Conservation (phyloP, 1,140 invertebrate species). For the Holcopasites calliopsidis region DNA sequence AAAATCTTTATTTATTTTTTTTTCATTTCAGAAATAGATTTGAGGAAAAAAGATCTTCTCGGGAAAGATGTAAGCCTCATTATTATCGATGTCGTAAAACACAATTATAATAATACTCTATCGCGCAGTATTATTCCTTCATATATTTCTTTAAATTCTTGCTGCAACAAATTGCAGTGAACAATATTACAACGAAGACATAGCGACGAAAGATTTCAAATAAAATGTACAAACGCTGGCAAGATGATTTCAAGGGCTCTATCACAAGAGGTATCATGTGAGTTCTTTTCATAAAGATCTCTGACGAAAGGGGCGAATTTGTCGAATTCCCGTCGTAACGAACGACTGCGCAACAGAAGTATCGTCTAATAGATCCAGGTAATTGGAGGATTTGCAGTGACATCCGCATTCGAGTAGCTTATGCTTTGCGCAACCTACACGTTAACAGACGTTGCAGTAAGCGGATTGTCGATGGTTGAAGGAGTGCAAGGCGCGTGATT, state of each 20-base stretch:
- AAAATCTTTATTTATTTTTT: too few relatives aligned
- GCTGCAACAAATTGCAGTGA: too few relatives aligned
- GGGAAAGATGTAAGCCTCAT: too few relatives aligned
- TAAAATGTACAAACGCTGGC: not conserved
- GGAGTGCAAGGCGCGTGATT: not conserved
- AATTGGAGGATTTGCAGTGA: conserved; percentile 49
- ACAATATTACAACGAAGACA: not conserved
- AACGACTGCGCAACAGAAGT: conserved; percentile 42
- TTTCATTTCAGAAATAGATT: too few relatives aligned
- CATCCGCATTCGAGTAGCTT: conserved; percentile 43
- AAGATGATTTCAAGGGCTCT: not conserved
- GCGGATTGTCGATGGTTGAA: conserved; percentile 6
- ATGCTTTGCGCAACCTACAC: conserved; percentile 20
- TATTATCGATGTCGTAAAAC: too few relatives aligned
- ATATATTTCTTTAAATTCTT: too few relatives aligned
- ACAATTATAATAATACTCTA: too few relatives aligned
- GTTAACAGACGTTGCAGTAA: conserved; percentile 40
- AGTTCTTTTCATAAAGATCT: conserved; percentile 36
- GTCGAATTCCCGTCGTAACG: conserved; percentile 39
- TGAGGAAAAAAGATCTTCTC: too few relatives aligned
- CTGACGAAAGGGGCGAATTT: conserved; percentile 21
- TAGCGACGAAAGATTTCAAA: not conserved
- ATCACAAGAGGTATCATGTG: conserved; percentile 10
- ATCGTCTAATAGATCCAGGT: conserved; percentile 38
- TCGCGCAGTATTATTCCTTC: too few relatives aligned